phyloP scores from a whole-genome alignment of 2,113 vertebrate genomes.

The Globicephala melas region DNA sequence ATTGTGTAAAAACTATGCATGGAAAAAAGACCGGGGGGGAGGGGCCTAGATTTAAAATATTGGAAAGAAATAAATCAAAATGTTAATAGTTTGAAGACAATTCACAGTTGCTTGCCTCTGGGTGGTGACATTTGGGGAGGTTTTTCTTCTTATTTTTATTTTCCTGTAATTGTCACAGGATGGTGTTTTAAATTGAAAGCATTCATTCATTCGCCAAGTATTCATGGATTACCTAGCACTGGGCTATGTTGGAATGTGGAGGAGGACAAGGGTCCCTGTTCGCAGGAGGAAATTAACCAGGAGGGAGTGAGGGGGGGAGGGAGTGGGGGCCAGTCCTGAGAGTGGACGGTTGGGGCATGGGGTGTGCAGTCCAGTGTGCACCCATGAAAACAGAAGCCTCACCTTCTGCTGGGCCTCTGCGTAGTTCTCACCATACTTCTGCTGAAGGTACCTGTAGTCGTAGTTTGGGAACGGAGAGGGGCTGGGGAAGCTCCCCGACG shows the following conservation, averaged over 20 bases:
- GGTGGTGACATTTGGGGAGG: background rate
- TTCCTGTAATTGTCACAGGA: background rate
- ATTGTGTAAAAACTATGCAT: background rate
- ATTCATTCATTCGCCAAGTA: background rate
- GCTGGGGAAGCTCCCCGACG: conserved; percentile 92
- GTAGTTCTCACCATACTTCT: conserved; percentile 92
- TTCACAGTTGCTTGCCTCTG: background rate
- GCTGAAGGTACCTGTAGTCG: conserved; percentile 94
- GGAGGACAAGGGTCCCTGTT: background rate
- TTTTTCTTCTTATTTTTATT: background rate
- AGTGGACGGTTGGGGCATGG: accelerated
- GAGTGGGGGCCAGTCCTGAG: accelerated
- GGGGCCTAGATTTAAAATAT: background rate
- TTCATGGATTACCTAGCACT: background rate
- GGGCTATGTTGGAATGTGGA: background rate
- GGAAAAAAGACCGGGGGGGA: background rate
- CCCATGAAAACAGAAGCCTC: background rate
- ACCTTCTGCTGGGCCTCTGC: conserved; percentile 90
- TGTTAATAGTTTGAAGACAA: background rate
- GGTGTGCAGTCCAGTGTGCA: accelerated
- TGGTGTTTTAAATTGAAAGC: background rate
- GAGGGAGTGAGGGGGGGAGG: background rate
- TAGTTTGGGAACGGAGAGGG: conserved; percentile 98
- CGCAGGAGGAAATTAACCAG: background rate
- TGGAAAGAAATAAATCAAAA: background rate